Evolutionary conservation across 2,113 vertebrate species (phyloP).

Genomic region (Pedionomus torquatus): DNA sequence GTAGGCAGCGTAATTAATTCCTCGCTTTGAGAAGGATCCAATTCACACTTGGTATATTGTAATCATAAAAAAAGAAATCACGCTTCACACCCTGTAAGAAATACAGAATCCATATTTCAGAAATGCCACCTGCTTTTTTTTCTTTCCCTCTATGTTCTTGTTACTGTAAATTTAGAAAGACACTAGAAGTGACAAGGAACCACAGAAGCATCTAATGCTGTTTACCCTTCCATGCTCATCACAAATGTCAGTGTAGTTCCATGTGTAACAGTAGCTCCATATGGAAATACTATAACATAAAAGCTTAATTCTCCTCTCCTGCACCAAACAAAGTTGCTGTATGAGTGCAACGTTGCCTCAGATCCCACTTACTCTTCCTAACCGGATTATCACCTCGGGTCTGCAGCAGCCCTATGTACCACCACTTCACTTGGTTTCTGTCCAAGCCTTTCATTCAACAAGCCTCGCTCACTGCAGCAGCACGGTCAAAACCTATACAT

Average conservation of each 20-base stretch:
- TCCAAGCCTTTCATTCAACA: slow-evolving; percentile 1
- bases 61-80: neutral
- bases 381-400: neutral
- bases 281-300: neutral
- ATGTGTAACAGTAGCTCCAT: neutral
- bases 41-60: neutral
- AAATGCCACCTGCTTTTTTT: neutral
- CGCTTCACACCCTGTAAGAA: neutral
- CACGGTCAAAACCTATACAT: neutral
- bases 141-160: neutral
- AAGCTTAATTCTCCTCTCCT: neutral
- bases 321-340: neutral
- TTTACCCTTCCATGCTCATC: neutral
- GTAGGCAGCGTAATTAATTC: neutral
- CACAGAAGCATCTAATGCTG: neutral
- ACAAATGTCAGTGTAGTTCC: neutral
- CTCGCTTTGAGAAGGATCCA: neutral
- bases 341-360: neutral
- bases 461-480: neutral
- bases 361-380: neutral
- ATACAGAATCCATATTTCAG: neutral
- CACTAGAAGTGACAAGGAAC: neutral
- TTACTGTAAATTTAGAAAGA: neutral
- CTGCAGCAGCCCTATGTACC: neutral
- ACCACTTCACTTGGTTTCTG: neutral